These are phyloP conservation scores for Ophthalmolycus amberensis DNA, from an alignment of 2,113 vertebrate species.

Conservation along the genomic window DNA sequence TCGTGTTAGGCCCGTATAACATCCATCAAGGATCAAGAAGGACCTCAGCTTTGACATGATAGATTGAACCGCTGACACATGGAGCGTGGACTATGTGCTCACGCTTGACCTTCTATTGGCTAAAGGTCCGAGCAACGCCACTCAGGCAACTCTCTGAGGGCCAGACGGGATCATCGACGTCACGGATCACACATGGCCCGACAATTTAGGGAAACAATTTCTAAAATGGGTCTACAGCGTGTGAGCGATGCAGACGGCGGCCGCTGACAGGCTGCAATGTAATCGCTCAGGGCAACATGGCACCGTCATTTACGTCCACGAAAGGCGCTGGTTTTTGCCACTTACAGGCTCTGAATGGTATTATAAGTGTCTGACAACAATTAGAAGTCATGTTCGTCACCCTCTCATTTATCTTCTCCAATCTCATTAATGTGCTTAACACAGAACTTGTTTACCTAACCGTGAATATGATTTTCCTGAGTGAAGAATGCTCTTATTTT, in stretches of 20 bases:
- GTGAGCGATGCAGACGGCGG: neutral
- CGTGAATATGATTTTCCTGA: neutral
- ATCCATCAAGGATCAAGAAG: slow-evolving; percentile 35
- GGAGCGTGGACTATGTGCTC: slow-evolving; percentile 53
- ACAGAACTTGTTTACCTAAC: neutral
- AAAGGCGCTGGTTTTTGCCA: neutral
- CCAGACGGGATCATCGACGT: neutral
- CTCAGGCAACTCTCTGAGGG: slow-evolving; percentile 57
- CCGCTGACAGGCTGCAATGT: too few species aligned
- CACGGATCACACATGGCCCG: slow-evolving; percentile 19
- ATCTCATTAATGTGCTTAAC: neutral
- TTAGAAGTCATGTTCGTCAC: neutral
- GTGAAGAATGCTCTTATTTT: neutral
- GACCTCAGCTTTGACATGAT: slow-evolving; percentile 51
- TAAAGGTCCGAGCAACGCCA: slow-evolving; percentile 37
- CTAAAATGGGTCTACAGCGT: neutral
- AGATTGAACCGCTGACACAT: slow-evolving; percentile 54
- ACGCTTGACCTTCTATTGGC: slow-evolving; percentile 69
- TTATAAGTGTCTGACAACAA: too few species aligned
- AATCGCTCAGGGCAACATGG: neutral
- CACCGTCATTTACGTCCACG: neutral
- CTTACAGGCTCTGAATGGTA: neutral
- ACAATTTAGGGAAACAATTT: slow-evolving; percentile 3
- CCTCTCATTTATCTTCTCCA: neutral
- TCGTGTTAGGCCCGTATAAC: slow-evolving; percentile 1